These are phyloP conservation scores for Sitodiplosis mosellana DNA, from an alignment of 1,140 invertebrate species.

Conservation along the genomic window DNA sequence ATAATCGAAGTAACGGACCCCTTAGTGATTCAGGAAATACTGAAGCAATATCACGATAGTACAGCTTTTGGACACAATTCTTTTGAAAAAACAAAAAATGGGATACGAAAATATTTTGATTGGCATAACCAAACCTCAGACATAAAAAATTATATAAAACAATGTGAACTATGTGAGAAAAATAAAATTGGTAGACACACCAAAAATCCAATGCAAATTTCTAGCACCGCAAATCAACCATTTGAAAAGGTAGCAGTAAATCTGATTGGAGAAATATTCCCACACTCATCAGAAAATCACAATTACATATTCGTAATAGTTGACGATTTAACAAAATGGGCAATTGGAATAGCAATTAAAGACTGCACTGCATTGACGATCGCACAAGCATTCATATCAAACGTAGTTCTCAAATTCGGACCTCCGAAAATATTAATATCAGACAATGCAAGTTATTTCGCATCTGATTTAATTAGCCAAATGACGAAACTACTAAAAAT, in stretches of 20 bases:
- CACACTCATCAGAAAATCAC: neutral
- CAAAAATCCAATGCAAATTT: constrained; percentile 12
- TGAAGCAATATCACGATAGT: neutral
- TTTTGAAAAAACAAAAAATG: neutral
- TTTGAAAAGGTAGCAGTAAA: constrained; percentile 10
- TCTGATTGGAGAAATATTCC: constrained; percentile 12
- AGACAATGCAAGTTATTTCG: neutral
- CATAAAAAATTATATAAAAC: constrained; percentile 6
- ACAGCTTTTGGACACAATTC: neutral
- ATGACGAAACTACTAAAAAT: neutral
- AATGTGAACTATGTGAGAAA: constrained; percentile 9
- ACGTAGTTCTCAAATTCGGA: neutral
- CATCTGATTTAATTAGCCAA: neutral
- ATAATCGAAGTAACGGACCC: neutral
- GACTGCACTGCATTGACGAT: neutral
- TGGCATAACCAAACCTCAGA: constrained; percentile 2
- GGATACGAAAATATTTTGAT: neutral
- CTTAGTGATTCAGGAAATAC: neutral
- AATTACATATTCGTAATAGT: neutral
- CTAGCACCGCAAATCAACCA: constrained; percentile 8
- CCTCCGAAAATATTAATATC: no score
- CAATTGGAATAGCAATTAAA: neutral
- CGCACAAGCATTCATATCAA: neutral
- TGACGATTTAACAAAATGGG: neutral
- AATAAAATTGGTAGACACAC: constrained; percentile 8